Base-by-base conservation (phyloP, 2,113 vertebrate species). In the Tonatia bakeri region DNA sequence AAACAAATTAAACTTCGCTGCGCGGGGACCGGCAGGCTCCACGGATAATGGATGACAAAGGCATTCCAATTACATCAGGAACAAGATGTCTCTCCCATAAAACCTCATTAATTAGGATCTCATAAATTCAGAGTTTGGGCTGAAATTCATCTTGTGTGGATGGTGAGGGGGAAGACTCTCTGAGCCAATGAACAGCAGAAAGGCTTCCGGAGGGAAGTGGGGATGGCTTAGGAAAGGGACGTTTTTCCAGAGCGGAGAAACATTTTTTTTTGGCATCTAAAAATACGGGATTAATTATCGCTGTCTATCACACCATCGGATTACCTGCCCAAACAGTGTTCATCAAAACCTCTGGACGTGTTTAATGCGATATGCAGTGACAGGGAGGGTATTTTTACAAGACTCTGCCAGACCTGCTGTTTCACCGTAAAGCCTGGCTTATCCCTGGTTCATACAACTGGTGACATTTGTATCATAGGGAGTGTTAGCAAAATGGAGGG, bases 91-190 rank as follows among this genome's bases (percentile, higher is more conserved):
- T 22, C 31, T 17, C 45, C 86, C 33, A 70, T 64, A 86, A 90
- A 90, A 17, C 65, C 80, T 59, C 81, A 7, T 86, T 86, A 19
- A 70, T 76, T 28, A 79, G 17, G 19, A 90, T 20, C 96, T 96
- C 93, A 90, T 95, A 69, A 96, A 76, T 69, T 52, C 81, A n/a
- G 56, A 52, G 85, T 96, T 86, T 69, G 54, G 40, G 65, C 80
- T 33, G 90, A 43, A 69, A 95, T 95, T 45, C 38, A 93, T 96
- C 96, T 96, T 70, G 11, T 2, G n/a, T 6, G 0, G 40, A 33
- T 33, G 12, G 1, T 6, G 12, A 77, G 38, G 69, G 47, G 13
- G 8, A 45, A 65, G 28, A 4, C 28, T 40, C 4, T 14, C 54
- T 0, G 11, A 64, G 67, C 19, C 1, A 50, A 80, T 61, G 24